A percentile compares a stretch with the other conserved stretches of the same genome.
Conservation (phyloP, 1,140 invertebrate species). For the Adoxophyes honmai region DNA sequence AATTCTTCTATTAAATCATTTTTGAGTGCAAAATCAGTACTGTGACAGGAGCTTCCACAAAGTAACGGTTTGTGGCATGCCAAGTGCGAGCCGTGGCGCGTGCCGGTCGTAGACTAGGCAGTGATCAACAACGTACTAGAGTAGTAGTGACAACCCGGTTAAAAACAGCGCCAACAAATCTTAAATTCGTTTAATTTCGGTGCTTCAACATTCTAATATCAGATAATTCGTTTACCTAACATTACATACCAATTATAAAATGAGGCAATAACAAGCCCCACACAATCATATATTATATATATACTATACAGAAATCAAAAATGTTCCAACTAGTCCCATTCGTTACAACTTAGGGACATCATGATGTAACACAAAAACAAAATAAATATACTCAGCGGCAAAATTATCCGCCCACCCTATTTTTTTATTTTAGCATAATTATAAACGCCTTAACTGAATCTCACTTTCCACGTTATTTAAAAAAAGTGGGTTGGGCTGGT, state of each 20-base stretch:
- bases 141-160: not conserved
- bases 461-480: too few relatives aligned
- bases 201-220: conserved; percentile 9
- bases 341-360: conserved; percentile 12
- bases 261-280: conserved; percentile 10
- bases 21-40: too few relatives aligned
- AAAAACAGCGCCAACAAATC: conserved; percentile 1
- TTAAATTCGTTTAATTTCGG: conserved; percentile 13
- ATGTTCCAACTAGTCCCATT: conserved; percentile 3
- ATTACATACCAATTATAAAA: not conserved
- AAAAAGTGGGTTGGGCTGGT: too few relatives aligned
- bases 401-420: too few relatives aligned
- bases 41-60: too few relatives aligned
- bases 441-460: too few relatives aligned
- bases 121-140: not conserved
- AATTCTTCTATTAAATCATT: too few relatives aligned
- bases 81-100: not conserved
- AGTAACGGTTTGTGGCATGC: not conserved
- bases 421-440: too few relatives aligned
- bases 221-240: conserved; percentile 10
- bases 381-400: too few relatives aligned
- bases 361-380: conserved; percentile 19
- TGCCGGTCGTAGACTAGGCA: too few relatives aligned
- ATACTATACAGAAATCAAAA: conserved; percentile 3
- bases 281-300: conserved; percentile 1